Evolutionary conservation across 2,888 invertebrate genomes (phyloP), one percentile per base, ranked within the genome.

Genomic region (Melolontha melolontha): DNA sequence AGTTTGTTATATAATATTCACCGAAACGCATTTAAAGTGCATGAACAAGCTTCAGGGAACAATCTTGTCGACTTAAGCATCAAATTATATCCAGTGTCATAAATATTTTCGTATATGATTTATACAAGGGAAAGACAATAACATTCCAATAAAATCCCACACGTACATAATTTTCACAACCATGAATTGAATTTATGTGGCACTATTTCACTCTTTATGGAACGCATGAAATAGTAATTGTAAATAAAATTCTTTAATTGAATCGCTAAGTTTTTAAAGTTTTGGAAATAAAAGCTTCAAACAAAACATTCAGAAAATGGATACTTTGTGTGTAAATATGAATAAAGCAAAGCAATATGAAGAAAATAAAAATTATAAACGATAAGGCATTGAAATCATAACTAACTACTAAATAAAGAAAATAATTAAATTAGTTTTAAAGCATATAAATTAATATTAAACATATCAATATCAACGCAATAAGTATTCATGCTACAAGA

Each of bases 61-160:
- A 12, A 51, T 29, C 27, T 12, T 27, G 12, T 27, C 27, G 51
- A 22, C 29, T 17, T 51, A 29, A 8, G 51, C 34, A 34, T 51
- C 51, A 51, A 51, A 51, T 51, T 51, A 27, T 27, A 29, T 51
- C 29, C 51, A 51, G 29, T 6, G 27, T 51, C 27, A 27, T 51
- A 51, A 51, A 51, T 51, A 51, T 51, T 51, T 29, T 51, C 29
- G 27, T 12, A 14, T 64, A 70, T 70, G 74, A 74, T 75, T 73
- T 72, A 75, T 71, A 67, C 68, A 65, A 67, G 54, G 64, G 57
- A 70, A 72, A 72, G 70, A 73, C 70, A 70, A 71, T 74, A 75
- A 71, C 67, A 70, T 69, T 70, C 73, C 72, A 72, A 75, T 75
- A 75, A 75, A 75, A 73, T 64, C 74, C 74, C 71, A 75, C 75